Evolutionary conservation across 2,888 invertebrate species (phyloP), one percentile per base, ranked within the genome.

Genomic region (Dynastes grantii): DNA sequence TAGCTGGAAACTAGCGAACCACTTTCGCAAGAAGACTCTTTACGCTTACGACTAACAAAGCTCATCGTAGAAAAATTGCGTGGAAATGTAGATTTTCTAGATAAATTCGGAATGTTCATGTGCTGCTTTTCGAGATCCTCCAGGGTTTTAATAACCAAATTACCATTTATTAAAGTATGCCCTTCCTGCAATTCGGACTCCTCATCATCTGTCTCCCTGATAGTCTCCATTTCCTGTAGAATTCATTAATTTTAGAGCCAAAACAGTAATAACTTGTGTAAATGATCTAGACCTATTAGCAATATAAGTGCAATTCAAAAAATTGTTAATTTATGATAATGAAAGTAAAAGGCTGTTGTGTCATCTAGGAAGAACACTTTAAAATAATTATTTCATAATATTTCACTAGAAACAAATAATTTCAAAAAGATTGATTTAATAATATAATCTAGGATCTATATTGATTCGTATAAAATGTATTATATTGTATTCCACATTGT

Each of bases 1-100:
- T 94, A 92, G 85, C 92, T 94, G 22, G 94, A 94, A 83, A 94
- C 92, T 53, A 94, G 92, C 1, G 94, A 94, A 71, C 92, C 92
- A 85, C 92, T 93, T 13, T 75, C 73, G 16, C 73, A 75, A 81
- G 85, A 87, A 5, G 87, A 85, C 73, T 86, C 83, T 78, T 87
- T 84, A 63, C 85, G 81, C 70, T 82, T 84, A 75, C 84, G 84
- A 40, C 82, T 83, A 49, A 86, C 81, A 78, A 89, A 89, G 80
- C 88, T 89, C 84, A 88, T 84, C 0, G 88, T 87, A 4, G 88
- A 88, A 82, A 89, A 88, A 81, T 89, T 89, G 81, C 88, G 82
- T 1, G 87, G 89, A 82, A 89, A 88, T 0, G 88, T 87, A 2
- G 87, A 84, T 82, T 88, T 89, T 78, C 87, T 85, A 0, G 84